Percentiles rank a stretch among this genome's conserved stretches.
Evolutionary conservation across 2,113 vertebrate species (phyloP).

Genomic region (Ctenodactylus gundi): DNA sequence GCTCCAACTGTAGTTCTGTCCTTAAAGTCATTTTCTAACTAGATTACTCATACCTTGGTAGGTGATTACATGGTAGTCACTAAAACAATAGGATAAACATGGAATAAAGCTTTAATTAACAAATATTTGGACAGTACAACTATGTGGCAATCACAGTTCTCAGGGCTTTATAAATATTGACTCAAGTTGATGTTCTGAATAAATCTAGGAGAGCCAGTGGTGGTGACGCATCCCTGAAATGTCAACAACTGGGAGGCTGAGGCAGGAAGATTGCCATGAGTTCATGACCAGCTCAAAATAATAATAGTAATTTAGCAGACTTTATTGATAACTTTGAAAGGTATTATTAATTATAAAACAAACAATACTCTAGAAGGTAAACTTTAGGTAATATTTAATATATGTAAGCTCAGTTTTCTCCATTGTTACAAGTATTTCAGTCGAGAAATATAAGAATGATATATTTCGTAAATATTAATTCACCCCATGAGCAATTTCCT

Average conservation of each 20-base stretch:
- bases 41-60: not conserved
- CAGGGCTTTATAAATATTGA: not conserved
- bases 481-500: not conserved
- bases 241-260: too few species aligned
- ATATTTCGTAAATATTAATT: not conserved
- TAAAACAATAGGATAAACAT: not conserved
- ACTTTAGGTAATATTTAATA: constrained; percentile 17
- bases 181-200: not conserved
- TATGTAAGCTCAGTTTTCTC: not conserved
- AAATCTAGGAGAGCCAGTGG: too few species aligned
- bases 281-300: too few species aligned
- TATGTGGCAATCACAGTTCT: not conserved
- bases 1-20: not conserved
- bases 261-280: too few species aligned
- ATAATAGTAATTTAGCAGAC: too few species aligned
- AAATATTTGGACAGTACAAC: not conserved
- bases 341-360: not conserved
- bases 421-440: not conserved
- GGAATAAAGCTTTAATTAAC: not conserved
- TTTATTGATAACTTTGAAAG: too few species aligned
- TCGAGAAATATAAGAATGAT: not conserved
- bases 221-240: too few species aligned
- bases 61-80: not conserved
- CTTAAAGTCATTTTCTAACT: not conserved
- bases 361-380: not conserved